Base-by-base conservation (phyloP, 2,113 vertebrate genomes). In the Chauna torquata region DNA sequence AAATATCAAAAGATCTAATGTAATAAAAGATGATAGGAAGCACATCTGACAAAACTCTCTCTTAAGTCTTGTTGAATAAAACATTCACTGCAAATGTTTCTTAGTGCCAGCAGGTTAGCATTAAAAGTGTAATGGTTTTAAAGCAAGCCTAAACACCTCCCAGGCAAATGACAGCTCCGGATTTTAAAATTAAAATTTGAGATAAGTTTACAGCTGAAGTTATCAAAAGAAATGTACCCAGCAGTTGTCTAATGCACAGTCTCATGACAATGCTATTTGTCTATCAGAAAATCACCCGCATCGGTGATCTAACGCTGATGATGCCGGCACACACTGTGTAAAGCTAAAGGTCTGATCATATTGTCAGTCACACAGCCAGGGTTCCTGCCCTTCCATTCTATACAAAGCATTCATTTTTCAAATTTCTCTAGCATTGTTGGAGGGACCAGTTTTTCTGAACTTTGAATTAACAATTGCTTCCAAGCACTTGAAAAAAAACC, bases 61-160 rank as follows among this genome's bases (percentile, higher is more conserved):
- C 88, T 38, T 80, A 91, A 77, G 66, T 88, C 71, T 74, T 72
- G 11, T 42, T 66, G 71, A 96, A 96, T 80, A 93, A 95, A 96
- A 85, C 36, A 85, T 85, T 82, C 17, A 6, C 42, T 90, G 40
- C 59, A 92, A 87, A 90, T 62, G 55, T 23, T 81, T 92, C 71
- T 77, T 86, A 72, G 88, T 1, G 9, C 50, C 74, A 66, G 82
- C 82, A 92, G 45, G 77, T 92, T 92, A 81, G 71, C 64, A 50
- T 50, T 65, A 42, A 34, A 91, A 78, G 23, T 47, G n/a, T 49
- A 91, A 83, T 42, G 72, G 12, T 54, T 94, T 94, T 88, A 86
- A 88, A 88, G 55, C 23, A 81, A 90, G 36, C 15, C 65, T 68
- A 17, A 88, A 91, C 52, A 59, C 34, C 23, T 20, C 77, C 55